Evolutionary conservation across 2,888 invertebrate species (phyloP), one percentile per base, ranked within the genome.

Genomic region (Podotricha telesiphe): DNA sequence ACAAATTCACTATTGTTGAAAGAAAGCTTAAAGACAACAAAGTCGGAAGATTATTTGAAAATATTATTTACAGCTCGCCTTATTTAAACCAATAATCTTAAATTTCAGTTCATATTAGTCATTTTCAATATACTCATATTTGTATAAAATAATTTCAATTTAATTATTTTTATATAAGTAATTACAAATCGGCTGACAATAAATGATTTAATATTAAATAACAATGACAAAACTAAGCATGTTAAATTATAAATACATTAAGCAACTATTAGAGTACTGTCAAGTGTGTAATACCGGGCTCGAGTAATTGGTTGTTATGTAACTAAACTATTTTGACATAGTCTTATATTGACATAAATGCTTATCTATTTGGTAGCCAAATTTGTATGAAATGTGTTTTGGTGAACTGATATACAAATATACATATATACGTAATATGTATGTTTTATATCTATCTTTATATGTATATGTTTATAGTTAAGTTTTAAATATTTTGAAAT

Each of bases 241-340:
- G 62, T 62, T 48, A 34, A 55, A 55, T 55, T 55, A 55, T 37
- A 37, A 47, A 37, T 15, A 20, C n/a, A 59, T 62, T 62, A 48
- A 19, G 62, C 62, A 62, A 62, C 13, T 19, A 45, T 22, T 45
- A 17, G 28, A 45, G n/a, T 59, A 45, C 45, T 45, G 59, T 45
- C 62, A 62, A 62, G 62, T 62, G 62, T 47, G 45, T 62, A 53
- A 62, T 64, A 66, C 66, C 69, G 65, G 68, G 68, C 59, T 51
- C 48, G n/a, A 66, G 73, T 72, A 72, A 72, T 73, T 70, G 72
- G 47, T 59, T 59, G 61, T 73, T 74, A 72, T 70, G 73, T 73
- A 73, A 74, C 58, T 17, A 5, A 55, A 19, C 10, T 45, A 62
- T 67, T 65, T 70, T 71, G 70, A 66, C 68, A 70, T 50, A 65